These are phyloP conservation scores for Serripes groenlandicus DNA, from an alignment of 2,888 invertebrate genomes.

Conservation along the genomic window DNA sequence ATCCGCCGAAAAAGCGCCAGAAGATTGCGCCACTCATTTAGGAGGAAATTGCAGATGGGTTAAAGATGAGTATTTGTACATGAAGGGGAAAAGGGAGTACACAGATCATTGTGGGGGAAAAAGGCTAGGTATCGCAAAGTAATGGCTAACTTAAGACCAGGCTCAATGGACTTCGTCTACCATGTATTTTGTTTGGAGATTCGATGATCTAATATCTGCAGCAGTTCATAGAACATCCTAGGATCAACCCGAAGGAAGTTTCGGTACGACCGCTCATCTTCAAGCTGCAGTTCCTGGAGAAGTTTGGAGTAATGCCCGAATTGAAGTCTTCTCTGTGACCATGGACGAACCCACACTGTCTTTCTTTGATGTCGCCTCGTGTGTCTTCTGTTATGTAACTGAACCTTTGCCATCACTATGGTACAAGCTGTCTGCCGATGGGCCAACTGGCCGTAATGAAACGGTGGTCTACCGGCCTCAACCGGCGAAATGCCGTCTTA, in stretches of 20 bases:
- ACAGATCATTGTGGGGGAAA: no score
- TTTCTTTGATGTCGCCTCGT: slow-evolving; percentile 5
- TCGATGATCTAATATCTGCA: slow-evolving; percentile 7
- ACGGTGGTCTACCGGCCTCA: no score
- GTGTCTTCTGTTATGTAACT: slow-evolving; percentile 14
- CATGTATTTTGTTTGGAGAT: slow-evolving; percentile 19
- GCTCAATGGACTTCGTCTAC: slow-evolving; percentile 15
- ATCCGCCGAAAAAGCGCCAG: no score
- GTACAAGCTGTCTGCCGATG: not conserved
- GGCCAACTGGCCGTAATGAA: no score
- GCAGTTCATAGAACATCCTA: slow-evolving; percentile 10
- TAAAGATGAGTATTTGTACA: no score
- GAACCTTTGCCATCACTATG: slow-evolving; percentile 13
- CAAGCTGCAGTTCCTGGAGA: slow-evolving; percentile 1
- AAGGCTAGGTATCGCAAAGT: slow-evolving; percentile 24
- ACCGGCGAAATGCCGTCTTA: no score
- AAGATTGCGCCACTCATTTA: no score
- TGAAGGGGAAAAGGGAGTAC: no score
- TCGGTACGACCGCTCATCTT: slow-evolving; percentile 12
- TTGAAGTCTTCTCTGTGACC: slow-evolving; percentile 9
- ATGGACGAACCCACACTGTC: slow-evolving; percentile 5
- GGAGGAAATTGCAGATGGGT: no score
- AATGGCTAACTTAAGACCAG: slow-evolving; percentile 29
- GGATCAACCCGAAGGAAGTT: slow-evolving; percentile 14
- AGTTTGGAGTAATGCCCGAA: slow-evolving; percentile 24